These are phyloP conservation scores for Dysmachus trigonus DNA, from an alignment of 2,888 invertebrate genomes.

Conservation along the genomic window DNA sequence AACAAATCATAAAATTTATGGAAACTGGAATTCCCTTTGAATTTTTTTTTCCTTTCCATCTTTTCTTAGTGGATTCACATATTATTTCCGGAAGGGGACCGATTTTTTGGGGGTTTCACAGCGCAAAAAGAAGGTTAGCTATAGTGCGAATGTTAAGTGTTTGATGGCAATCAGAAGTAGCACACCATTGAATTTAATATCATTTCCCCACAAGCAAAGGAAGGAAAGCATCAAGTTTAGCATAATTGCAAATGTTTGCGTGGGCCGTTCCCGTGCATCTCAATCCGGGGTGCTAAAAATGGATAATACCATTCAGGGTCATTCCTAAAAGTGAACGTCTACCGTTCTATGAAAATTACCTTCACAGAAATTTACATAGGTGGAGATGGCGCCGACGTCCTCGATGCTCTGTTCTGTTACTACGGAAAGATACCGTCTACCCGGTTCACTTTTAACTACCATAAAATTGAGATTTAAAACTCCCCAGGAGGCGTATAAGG, in stretches of 20 bases:
- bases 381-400: not conserved
- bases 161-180: not conserved
- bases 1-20: not conserved
- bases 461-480: not conserved
- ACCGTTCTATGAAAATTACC: constrained; percentile 13
- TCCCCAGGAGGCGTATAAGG: not conserved
- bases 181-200: not conserved
- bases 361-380: constrained; percentile 5
- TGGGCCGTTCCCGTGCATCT: not conserved
- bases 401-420: not conserved
- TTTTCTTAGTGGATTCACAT: not conserved
- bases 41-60: not conserved
- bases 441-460: not conserved
- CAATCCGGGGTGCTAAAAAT: not conserved
- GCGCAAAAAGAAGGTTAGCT: not conserved
- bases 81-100: not conserved
- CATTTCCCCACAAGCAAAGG: not conserved
- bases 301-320: constrained; percentile 23
- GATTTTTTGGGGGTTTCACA: not conserved
- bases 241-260: not conserved
- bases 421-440: not conserved
- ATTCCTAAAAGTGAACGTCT: not conserved
- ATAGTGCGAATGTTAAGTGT: not conserved
- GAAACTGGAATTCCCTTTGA: not conserved
- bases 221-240: not conserved